Conservation (phyloP, 2,888 invertebrate species). For the Lissonota sp. region DNA sequence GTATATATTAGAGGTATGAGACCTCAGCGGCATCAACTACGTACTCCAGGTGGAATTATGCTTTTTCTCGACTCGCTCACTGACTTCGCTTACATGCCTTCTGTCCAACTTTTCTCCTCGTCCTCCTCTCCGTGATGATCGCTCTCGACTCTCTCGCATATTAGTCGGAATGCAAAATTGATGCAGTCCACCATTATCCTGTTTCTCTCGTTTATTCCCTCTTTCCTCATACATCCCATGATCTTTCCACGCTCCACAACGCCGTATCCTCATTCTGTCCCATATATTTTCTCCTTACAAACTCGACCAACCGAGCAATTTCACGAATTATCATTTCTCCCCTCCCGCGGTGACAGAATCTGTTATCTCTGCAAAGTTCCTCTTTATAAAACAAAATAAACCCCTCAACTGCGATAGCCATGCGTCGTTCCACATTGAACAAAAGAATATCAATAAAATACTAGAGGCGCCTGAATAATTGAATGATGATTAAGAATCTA, state of each 20-base stretch:
- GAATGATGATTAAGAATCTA: too few relatives aligned
- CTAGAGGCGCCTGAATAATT: too few relatives aligned
- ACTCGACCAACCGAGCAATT: constrained; percentile 29
- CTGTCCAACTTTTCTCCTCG: constrained; percentile 7
- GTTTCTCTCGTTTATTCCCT: constrained; percentile 15
- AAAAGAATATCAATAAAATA: too few relatives aligned
- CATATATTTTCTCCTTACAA: constrained; percentile 1
- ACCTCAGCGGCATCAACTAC: constrained; percentile 28
- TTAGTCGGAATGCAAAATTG: constrained; percentile 59
- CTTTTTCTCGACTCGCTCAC: constrained; percentile 60
- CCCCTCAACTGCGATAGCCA: too few relatives aligned
- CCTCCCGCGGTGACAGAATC: not conserved
- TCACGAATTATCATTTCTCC: constrained; percentile 21
- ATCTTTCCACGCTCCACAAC: not conserved
- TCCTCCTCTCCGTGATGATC: constrained; percentile 42
- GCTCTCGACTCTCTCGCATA: constrained; percentile 47
- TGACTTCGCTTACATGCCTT: constrained; percentile 44
- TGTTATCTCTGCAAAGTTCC: not conserved
- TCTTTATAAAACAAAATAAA: not conserved
- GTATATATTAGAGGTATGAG: constrained; percentile 24
- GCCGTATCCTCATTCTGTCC: not conserved
- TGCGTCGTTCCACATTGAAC: too few relatives aligned
- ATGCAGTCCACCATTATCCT: constrained; percentile 52
- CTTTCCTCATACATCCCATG: not conserved
- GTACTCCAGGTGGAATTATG: constrained; percentile 58